phyloP scores from a whole-genome alignment of 1,140 invertebrate genomes.

The Heliconius nattereri region DNA sequence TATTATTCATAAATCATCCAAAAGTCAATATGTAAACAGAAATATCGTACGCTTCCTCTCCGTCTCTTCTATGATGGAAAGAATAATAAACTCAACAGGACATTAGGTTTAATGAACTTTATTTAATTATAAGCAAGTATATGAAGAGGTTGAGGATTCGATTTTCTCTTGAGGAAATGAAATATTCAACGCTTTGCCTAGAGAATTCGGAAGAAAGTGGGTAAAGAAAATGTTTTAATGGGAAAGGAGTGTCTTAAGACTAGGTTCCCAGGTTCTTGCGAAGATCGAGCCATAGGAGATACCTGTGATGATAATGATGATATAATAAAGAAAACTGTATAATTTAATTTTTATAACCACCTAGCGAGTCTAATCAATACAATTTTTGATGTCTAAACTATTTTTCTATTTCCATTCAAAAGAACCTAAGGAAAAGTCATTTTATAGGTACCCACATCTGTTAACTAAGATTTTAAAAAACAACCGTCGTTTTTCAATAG shows the following conservation, averaged over 20 bases:
- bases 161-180: no score
- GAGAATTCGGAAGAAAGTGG: no score
- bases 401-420: background rate
- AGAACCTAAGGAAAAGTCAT: background rate
- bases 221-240: no score
- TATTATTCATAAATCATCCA: conserved; percentile 70
- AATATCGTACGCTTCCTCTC: conserved; percentile 40
- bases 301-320: no score
- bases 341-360: no score
- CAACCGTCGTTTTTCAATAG: background rate
- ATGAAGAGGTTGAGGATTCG: no score
- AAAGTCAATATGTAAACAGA: conserved; percentile 58
- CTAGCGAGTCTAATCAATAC: no score
- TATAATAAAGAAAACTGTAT: no score
- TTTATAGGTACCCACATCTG: background rate
- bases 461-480: background rate
- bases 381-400: background rate
- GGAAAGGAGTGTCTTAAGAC: no score
- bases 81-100: conserved; percentile 6
- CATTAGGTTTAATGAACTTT: conserved; percentile 20
- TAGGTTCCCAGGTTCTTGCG: no score
- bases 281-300: no score
- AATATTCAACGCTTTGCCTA: no score
- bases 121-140: background rate
- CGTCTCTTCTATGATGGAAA: conserved; percentile 24